These are phyloP conservation scores for Oplegnathus fasciatus DNA, from an alignment of 2,113 vertebrate genomes.

Conservation along the genomic window DNA sequence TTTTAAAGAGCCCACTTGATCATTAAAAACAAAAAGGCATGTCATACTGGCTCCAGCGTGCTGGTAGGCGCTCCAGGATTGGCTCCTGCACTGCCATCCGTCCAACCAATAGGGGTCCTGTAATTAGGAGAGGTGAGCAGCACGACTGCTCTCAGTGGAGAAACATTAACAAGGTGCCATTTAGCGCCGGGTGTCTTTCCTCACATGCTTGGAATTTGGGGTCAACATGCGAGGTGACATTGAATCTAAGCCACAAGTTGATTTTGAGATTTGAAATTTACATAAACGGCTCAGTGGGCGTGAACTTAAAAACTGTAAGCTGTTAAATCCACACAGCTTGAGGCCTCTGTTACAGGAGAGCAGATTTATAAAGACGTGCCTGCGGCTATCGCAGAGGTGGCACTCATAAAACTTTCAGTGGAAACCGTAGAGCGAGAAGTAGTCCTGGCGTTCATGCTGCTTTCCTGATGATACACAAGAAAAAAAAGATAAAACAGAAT, in stretches of 20 bases:
- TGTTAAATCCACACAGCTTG: slow-evolving; percentile 19
- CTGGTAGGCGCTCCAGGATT: slow-evolving; percentile 80
- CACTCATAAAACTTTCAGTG: slow-evolving; percentile 7
- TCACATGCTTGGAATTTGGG: slow-evolving; percentile 54
- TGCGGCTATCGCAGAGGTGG: background rate
- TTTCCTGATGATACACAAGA: slow-evolving; percentile 11
- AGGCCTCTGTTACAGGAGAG: slow-evolving; percentile 23
- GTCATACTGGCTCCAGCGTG: slow-evolving; percentile 64
- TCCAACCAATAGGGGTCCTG: slow-evolving; percentile 77
- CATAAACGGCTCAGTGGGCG: slow-evolving; percentile 18
- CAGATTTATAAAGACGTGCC: slow-evolving; percentile 22
- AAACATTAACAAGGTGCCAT: slow-evolving; percentile 67
- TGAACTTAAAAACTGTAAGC: slow-evolving; percentile 26
- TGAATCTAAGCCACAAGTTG: background rate
- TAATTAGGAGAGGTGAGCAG: slow-evolving; percentile 75
- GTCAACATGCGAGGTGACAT: background rate
- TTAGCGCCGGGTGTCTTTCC: slow-evolving; percentile 35
- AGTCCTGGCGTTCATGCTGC: background rate
- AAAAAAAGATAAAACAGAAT: background rate
- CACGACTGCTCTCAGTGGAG: slow-evolving; percentile 42
- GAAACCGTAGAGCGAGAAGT: background rate
- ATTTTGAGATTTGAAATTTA: slow-evolving; percentile 41
- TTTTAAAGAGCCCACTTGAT: slow-evolving; percentile 83
- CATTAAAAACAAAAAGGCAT: slow-evolving; percentile 84
- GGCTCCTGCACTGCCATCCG: slow-evolving; percentile 68